Conservation (phyloP, 2,113 vertebrate species). For the Hypanus sabinus region DNA sequence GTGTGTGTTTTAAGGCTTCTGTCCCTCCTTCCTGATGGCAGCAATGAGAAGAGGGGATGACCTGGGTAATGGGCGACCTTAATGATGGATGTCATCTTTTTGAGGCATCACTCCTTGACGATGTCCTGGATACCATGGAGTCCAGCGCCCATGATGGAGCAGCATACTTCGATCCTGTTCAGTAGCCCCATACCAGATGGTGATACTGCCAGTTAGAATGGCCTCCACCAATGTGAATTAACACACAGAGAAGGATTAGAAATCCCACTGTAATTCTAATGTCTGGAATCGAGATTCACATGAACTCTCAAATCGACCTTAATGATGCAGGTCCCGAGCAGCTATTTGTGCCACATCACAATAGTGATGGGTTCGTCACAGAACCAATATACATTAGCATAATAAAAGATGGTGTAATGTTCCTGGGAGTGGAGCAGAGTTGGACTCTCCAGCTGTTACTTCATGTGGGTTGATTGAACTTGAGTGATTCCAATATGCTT, state of each 20-base stretch:
- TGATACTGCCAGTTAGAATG: too few species aligned
- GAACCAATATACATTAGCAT: slow-evolving; percentile 24
- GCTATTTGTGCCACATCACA: not conserved
- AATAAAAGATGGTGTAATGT: not conserved
- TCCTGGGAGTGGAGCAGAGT: not conserved
- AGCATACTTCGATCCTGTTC: too few species aligned
- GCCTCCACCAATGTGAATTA: not conserved
- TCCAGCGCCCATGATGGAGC: too few species aligned
- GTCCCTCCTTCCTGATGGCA: too few species aligned
- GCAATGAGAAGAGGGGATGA: too few species aligned
- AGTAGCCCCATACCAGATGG: too few species aligned
- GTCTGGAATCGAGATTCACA: not conserved
- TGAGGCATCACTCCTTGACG: too few species aligned
- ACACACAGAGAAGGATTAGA: not conserved
- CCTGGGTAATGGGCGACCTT: too few species aligned
- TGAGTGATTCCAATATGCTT: not conserved
- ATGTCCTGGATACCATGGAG: too few species aligned
- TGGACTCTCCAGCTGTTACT: not conserved
- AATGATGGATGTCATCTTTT: too few species aligned
- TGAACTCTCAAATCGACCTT: not conserved
- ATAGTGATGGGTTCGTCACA: not conserved
- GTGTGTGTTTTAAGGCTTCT: too few species aligned
- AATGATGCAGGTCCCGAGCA: not conserved
- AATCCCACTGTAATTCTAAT: not conserved
- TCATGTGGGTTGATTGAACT: not conserved